Evolutionary conservation across 2,797 vertebrate species (phyloP), one percentile per base, ranked within the genome.

Genomic region (Scomberomorus guttatus): DNA sequence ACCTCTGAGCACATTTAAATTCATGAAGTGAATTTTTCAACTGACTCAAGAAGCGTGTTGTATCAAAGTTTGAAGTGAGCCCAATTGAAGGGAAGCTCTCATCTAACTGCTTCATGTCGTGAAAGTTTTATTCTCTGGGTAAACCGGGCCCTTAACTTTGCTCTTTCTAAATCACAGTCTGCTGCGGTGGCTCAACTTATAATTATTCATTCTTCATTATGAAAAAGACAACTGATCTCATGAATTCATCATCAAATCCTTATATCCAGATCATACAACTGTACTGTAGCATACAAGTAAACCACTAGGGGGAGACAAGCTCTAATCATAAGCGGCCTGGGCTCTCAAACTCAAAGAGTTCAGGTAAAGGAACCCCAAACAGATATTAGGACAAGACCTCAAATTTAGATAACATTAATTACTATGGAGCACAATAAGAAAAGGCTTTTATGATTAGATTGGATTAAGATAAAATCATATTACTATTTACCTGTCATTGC

Each of bases 251-350:
- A 84, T 82, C 25, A 66, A 68, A 74, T 75, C 15, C 48, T 15
- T 79, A 1, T 2, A 29, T 58, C 58, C 60, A 61, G 29, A 80
- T 50, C 29, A 39, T 29, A 59, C 2, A 3, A 34, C 14, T 59
- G 2, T 15, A 17, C 34, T 76, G 74, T 29, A 70, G 75, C 39
- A 72, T 29, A 22, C 29, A 52, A 29, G 1, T 12, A 0, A 0
- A 48, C 91, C 93, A 92, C 91, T 82, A 91, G 93, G 83, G 87
- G 93, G 91, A 91, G 92, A 91, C 92, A 91, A 68, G 51, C 44
- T 64, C 73, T 75, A 82, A 46, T 39, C 54, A 69, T 80, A 65
- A 42, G 62, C 42, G 13, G 10, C n/a, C 22, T 14, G 18, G n/a
- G 17, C 54, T 58, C 34, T 42, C 5, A 72, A 24, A 55, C 37